Base-by-base conservation (phyloP, 2,797 vertebrate species). In the Sebastes diaconus region DNA sequence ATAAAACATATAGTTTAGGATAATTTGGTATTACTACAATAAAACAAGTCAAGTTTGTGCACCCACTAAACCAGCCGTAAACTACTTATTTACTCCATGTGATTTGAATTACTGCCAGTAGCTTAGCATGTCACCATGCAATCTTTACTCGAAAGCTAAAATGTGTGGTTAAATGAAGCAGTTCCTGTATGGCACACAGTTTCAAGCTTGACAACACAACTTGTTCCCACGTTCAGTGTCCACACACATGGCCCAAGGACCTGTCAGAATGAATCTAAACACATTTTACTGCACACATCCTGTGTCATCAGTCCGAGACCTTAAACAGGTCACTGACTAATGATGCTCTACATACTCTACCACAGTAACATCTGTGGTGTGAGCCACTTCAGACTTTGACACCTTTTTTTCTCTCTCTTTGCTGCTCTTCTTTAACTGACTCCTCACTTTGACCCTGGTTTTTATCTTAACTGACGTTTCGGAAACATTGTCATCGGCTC, bases 381-480 rank as follows among this genome's bases (percentile, higher is more conserved):
- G 77, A 88, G 46, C 55, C 77, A 79, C 81, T 87, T 72, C 74
- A 85, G 60, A 86, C 73, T 29, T 77, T 77, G 75, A 90, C 79
- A 83, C 75, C 16, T 81, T 87, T 81, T 85, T 69, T 29, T 36
- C 34, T 30, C 64, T 46, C 70, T 39, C 14, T 70, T n/a, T 12
- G 25, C 70, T 57, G 34, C 18, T 67, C 34, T 76, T 63, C 30
- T 78, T 77, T 32, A 73, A 81, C 91, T 46, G 81, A 80, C 52
- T 73, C 63, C 50, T 83, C 32, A 73, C 61, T 73, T 72, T 81
- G 64, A 76, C 57, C 34, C 39, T 71, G 52, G 10, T 78, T 79
- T 85, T 85, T 75, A 87, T 92, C 84, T 90, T 76, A 87, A 93
- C 90, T 84, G 91, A 92, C 84, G 75, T 90, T 83, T 77, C 32